Percentiles rank a stretch among this genome's conserved stretches.
Conservation (phyloP, 2,888 invertebrate genomes). For the Drosophila neonasuta region DNA sequence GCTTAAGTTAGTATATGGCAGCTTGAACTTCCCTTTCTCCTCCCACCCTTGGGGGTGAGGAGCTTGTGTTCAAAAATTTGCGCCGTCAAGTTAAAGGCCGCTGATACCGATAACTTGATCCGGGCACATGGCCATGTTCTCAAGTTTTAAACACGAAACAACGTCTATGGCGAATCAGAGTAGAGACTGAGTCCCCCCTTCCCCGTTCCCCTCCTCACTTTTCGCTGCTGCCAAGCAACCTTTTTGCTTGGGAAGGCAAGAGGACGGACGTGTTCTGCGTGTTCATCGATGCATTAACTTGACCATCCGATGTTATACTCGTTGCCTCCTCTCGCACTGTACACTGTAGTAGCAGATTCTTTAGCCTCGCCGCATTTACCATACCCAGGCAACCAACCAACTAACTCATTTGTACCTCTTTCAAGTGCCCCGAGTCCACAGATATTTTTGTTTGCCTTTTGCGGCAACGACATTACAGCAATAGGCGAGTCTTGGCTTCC, state of each 20-base stretch:
- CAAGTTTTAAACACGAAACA: constrained; percentile 60
- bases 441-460: constrained; percentile 24
- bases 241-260: background rate
- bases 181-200: constrained; percentile 1
- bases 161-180: constrained; percentile 29
- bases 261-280: constrained; percentile 38
- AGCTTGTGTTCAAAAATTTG: constrained; percentile 47
- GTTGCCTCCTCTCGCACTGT: background rate
- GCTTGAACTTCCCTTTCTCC: background rate
- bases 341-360: constrained; percentile 19
- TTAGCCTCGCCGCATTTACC: constrained; percentile 25
- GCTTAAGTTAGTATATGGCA: constrained; percentile 28
- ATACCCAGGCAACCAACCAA: constrained; percentile 8
- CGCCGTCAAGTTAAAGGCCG: constrained; percentile 67
- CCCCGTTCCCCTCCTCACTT: background rate
- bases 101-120: constrained; percentile 77
- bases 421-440: constrained; percentile 7
- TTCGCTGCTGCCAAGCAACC: background rate
- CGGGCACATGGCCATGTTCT: constrained; percentile 60
- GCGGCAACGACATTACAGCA: constrained; percentile 25
- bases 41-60: background rate
- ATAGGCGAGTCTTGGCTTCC: background rate
- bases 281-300: constrained; percentile 71
- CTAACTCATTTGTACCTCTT: constrained; percentile 23
- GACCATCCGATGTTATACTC: constrained; percentile 62